Evolutionary conservation across 2,797 vertebrate species (phyloP).

Genomic region (Scyliorhinus canicula): DNA sequence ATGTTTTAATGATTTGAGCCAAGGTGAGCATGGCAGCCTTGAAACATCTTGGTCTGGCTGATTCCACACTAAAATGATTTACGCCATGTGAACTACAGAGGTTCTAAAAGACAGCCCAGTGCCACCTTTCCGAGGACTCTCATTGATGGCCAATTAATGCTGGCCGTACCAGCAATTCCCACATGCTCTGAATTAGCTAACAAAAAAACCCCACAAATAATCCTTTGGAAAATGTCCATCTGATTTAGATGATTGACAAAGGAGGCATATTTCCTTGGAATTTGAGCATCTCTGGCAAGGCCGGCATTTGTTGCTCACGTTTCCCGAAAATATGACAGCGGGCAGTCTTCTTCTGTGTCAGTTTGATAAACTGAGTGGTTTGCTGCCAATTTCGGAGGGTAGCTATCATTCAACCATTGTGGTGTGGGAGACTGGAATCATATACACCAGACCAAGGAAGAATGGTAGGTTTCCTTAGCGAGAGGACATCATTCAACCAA

Average conservation of each 20-base stretch:
- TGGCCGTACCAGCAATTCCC: neutral
- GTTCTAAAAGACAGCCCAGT: neutral
- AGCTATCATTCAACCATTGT: neutral
- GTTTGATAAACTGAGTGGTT: neutral
- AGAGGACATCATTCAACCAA: neutral
- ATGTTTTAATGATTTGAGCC: neutral
- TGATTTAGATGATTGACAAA: neutral
- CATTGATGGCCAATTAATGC: neutral
- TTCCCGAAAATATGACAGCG: neutral
- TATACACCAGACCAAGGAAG: neutral
- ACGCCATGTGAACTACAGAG: neutral
- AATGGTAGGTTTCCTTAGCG: neutral
- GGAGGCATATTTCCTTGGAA: neutral
- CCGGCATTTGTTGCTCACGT: neutral
- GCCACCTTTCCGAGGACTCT: neutral
- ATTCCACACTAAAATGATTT: neutral
- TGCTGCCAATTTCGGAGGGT: neutral
- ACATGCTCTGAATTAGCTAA: neutral
- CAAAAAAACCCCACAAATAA: neutral
- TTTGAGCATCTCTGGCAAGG: neutral
- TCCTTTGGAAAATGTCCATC: neutral
- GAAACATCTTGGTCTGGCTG: neutral
- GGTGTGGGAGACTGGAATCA: neutral
- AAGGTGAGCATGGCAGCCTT: neutral
- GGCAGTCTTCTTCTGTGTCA: neutral